phyloP scores from a whole-genome alignment of 2,888 invertebrate species.

The Carcina quercana region DNA sequence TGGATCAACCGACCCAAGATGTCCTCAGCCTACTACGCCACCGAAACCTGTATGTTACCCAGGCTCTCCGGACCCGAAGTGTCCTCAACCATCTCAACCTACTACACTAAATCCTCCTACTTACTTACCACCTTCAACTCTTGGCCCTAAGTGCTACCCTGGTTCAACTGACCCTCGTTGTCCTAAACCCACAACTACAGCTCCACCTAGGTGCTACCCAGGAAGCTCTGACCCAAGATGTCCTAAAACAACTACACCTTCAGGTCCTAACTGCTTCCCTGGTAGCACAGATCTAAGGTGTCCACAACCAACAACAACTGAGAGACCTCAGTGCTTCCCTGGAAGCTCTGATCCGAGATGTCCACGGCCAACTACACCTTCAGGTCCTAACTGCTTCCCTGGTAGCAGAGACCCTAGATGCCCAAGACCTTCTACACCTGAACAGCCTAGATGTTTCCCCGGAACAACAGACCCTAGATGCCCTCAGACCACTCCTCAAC shows the following conservation, averaged over 20 bases:
- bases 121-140: conserved; percentile 16
- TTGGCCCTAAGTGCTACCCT: conserved; percentile 26
- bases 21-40: conserved; percentile 27
- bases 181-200: conserved; percentile 21
- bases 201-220: conserved; percentile 19
- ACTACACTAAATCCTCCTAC: conserved; percentile 20
- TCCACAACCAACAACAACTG: conserved; percentile 16
- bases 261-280: conserved; percentile 23
- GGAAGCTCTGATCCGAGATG: conserved; percentile 29
- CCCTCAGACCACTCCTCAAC: conserved; percentile 13
- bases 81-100: conserved; percentile 34
- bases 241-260: conserved; percentile 14
- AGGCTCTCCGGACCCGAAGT: conserved; percentile 40
- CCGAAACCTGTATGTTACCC: conserved; percentile 25
- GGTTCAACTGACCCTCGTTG: conserved; percentile 28
- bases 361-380: conserved; percentile 21
- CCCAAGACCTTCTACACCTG: conserved; percentile 13
- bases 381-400: conserved; percentile 19
- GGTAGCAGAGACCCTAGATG: conserved; percentile 28
- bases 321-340: conserved; percentile 24
- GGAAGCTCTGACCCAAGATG: conserved; percentile 28
- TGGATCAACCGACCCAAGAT: conserved; percentile 28
- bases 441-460: conserved; percentile 23
- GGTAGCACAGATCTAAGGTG: conserved; percentile 17
- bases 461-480: conserved; percentile 17